Evolutionary conservation across 2,797 vertebrate genomes (phyloP).

Genomic region (Sebastes itinus): DNA sequence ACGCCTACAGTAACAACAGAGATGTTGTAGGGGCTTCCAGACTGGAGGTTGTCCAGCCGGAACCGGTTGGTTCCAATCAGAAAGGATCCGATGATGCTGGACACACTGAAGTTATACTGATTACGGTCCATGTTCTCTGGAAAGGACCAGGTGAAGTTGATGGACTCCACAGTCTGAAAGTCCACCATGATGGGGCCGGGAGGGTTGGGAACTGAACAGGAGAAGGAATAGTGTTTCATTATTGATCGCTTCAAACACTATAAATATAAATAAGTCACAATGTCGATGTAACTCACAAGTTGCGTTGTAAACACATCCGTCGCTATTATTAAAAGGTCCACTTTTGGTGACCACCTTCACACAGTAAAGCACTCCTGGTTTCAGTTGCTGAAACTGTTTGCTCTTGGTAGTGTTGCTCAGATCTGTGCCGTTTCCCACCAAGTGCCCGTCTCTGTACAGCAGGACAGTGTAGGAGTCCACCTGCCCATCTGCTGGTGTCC

Average conservation of each 20-base stretch:
- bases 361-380: slow-evolving; percentile 65
- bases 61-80: neutral
- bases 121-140: slow-evolving; percentile 61
- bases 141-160: slow-evolving; percentile 69
- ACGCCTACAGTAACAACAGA: slow-evolving; percentile 65
- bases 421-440: rapidly evolving
- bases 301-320: slow-evolving; percentile 30
- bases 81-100: rapidly evolving
- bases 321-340: neutral
- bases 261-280: neutral
- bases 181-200: slow-evolving; percentile 57
- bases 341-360: slow-evolving; percentile 46
- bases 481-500: slow-evolving; percentile 33
- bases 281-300: slow-evolving; percentile 70
- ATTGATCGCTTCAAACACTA: neutral
- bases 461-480: slow-evolving; percentile 53
- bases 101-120: slow-evolving; percentile 62
- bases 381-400: slow-evolving; percentile 2
- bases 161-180: slow-evolving; percentile 43
- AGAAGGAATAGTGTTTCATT: neutral
- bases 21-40: slow-evolving; percentile 54
- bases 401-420: neutral
- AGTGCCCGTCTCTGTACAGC: neutral
- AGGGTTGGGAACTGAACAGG: slow-evolving; percentile 74
- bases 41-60: slow-evolving; percentile 9